phyloP scores from a whole-genome alignment of 2,113 vertebrate genomes.

The Nyctibius bracteatus region DNA sequence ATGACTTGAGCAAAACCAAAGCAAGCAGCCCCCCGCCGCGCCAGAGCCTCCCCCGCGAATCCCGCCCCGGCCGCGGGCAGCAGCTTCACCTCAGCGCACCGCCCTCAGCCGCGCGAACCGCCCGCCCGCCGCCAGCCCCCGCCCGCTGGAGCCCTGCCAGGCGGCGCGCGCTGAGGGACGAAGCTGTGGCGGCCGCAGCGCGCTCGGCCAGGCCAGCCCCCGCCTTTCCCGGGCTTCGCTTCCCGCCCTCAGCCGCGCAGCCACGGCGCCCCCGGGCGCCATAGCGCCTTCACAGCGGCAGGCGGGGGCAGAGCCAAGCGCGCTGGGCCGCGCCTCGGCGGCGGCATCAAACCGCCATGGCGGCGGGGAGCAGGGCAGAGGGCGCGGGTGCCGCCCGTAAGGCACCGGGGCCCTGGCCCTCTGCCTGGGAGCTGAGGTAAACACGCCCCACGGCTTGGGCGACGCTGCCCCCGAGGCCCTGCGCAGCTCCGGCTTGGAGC shows the following conservation, averaged over 20 bases:
- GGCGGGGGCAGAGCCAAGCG: background rate
- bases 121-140: background rate
- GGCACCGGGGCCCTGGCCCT: background rate
- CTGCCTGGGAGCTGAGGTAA: background rate
- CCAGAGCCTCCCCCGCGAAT: fast-evolving
- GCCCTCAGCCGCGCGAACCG: too few relatives aligned
- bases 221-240: fast-evolving
- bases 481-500: background rate
- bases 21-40: too few relatives aligned
- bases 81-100: background rate
- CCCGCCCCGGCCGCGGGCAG: fast-evolving
- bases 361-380: fast-evolving
- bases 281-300: background rate
- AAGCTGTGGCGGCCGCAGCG: too few relatives aligned
- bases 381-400: fast-evolving
- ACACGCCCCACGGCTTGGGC: fast-evolving
- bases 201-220: fast-evolving
- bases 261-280: too few relatives aligned
- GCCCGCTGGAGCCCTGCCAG: background rate
- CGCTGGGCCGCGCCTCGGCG: fast-evolving
- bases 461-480: background rate
- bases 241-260: background rate
- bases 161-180: background rate
- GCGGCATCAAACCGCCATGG: fast-evolving
- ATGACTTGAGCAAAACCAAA: background rate